These are phyloP conservation scores for Colossoma macropomum DNA, from an alignment of 2,113 vertebrate genomes.

Conservation along the genomic window DNA sequence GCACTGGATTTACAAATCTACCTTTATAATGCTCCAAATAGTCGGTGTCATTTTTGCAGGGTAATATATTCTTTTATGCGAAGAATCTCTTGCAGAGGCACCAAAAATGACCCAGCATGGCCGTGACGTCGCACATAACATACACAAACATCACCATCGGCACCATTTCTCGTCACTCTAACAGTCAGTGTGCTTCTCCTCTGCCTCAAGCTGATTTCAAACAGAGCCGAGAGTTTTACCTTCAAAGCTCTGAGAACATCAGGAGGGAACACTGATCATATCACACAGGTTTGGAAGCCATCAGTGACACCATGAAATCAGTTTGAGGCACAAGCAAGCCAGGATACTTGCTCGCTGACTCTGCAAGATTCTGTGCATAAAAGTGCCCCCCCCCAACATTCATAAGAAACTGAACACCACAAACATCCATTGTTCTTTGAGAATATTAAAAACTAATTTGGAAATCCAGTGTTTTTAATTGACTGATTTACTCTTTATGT, in stretches of 20 bases:
- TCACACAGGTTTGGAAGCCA: background rate
- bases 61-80: background rate
- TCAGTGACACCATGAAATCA: background rate
- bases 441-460: background rate
- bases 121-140: background rate
- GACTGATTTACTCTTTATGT: too few relatives aligned
- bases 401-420: too few relatives aligned
- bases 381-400: too few relatives aligned
- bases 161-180: background rate
- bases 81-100: background rate
- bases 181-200: background rate
- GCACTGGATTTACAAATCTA: too few relatives aligned
- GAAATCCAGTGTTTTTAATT: too few relatives aligned
- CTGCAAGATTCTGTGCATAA: background rate
- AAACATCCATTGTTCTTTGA: background rate
- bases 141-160: background rate
- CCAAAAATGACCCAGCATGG: background rate
- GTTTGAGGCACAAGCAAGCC: background rate
- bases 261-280: background rate
- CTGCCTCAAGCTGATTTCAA: background rate
- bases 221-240: background rate
- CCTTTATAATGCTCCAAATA: too few relatives aligned
- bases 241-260: background rate
- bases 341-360: background rate
- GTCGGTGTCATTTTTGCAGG: too few relatives aligned